Conservation (phyloP, 2,888 invertebrate genomes). For the Drosophila stalkeri region DNA sequence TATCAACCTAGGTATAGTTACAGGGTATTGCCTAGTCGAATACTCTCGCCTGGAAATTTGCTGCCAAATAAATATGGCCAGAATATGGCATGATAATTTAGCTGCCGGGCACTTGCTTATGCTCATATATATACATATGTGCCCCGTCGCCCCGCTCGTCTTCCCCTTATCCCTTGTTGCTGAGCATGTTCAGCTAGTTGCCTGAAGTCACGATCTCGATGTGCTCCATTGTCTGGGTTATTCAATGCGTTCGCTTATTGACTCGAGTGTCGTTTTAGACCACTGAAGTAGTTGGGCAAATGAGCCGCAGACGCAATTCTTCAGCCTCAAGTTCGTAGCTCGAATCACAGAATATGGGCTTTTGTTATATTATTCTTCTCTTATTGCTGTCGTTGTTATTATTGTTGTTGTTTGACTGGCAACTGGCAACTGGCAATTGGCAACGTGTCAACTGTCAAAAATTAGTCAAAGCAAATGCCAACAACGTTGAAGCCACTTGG, state of each 20-base stretch:
- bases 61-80: slow-evolving; percentile 35
- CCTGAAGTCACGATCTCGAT: slow-evolving; percentile 30
- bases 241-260: slow-evolving; percentile 54
- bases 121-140: slow-evolving; percentile 1
- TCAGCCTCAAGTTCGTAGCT: slow-evolving; percentile 28
- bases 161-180: background rate
- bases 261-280: slow-evolving; percentile 79
- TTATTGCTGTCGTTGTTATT: background rate
- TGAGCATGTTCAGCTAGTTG: background rate
- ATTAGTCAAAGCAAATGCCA: slow-evolving; percentile 72
- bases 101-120: slow-evolving; percentile 31
- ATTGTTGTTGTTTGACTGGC: slow-evolving; percentile 15
- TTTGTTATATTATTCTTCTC: slow-evolving; percentile 33
- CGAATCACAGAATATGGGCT: slow-evolving; percentile 49
- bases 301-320: slow-evolving; percentile 23
- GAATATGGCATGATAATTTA: slow-evolving; percentile 52
- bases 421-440: slow-evolving; percentile 41
- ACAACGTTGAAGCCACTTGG: slow-evolving; percentile 10
- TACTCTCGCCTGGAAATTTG: background rate
- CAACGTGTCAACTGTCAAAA: slow-evolving; percentile 80
- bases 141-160: background rate
- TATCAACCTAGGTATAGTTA: background rate
- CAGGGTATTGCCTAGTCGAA: background rate
- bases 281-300: slow-evolving; percentile 78
- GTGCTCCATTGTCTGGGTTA: slow-evolving; percentile 17